Evolutionary conservation across 2,113 vertebrate genomes (phyloP).

Genomic region (Notothenia rossii): DNA sequence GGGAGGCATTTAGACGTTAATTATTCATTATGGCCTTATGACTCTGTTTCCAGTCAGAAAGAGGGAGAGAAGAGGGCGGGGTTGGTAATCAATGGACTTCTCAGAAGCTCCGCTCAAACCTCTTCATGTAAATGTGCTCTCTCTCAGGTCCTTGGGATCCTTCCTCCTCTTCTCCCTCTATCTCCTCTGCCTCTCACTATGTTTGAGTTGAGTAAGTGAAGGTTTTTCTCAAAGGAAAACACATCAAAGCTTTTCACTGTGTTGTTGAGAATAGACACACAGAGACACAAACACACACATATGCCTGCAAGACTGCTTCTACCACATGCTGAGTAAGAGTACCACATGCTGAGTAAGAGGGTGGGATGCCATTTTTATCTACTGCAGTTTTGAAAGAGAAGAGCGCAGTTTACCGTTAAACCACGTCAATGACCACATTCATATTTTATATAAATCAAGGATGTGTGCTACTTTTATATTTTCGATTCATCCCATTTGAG

Average conservation of each 20-base stretch:
- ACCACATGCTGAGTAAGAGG: conserved; percentile 15
- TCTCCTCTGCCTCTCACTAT: conserved; percentile 10
- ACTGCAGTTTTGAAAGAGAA: conserved; percentile 7
- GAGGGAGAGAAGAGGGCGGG: conserved; percentile 48
- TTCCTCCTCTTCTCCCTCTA: not conserved
- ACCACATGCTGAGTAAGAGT: conserved; percentile 15
- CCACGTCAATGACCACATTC: not conserved
- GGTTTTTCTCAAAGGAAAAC: conserved; percentile 42
- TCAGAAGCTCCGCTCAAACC: conserved; percentile 66
- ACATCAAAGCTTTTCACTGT: conserved; percentile 40
- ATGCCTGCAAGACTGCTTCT: conserved; percentile 5
- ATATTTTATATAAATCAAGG: conserved; percentile 11
- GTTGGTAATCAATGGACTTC: conserved; percentile 75
- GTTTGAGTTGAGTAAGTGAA: conserved; percentile 30
- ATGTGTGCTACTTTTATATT: conserved; percentile 14
- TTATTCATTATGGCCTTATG: conserved; percentile 75
- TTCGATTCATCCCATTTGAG: not conserved
- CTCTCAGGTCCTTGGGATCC: conserved; percentile 16
- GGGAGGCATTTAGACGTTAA: conserved; percentile 72
- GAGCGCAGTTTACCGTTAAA: not conserved
- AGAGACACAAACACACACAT: conserved; percentile 5
- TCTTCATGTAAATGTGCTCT: conserved; percentile 41
- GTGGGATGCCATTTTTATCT: conserved; percentile 4
- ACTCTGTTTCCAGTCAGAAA: conserved; percentile 62
- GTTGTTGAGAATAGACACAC: conserved; percentile 23